phyloP scores from a whole-genome alignment of 2,113 vertebrate species.

The Rhizomys pruinosus region DNA sequence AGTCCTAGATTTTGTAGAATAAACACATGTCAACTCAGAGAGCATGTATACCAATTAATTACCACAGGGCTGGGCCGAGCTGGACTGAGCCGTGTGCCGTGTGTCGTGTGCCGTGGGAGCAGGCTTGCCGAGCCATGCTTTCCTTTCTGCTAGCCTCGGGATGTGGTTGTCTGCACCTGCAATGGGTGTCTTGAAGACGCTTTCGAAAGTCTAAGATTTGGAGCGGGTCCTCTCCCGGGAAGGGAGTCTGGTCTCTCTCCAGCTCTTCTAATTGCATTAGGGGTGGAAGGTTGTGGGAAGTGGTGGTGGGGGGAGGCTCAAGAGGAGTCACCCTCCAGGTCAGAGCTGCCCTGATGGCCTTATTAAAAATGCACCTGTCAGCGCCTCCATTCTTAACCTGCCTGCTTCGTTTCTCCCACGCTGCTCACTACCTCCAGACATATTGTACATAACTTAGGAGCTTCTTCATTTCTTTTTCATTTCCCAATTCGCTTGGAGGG shows the following conservation, averaged over 20 bases:
- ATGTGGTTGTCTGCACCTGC: background rate
- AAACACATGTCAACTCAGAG: background rate
- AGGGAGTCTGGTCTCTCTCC: background rate
- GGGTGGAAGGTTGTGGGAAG: no score
- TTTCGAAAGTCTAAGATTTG: background rate
- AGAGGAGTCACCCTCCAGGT: background rate
- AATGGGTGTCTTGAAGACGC: background rate
- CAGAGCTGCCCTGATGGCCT: background rate
- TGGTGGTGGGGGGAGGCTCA: fast-evolving
- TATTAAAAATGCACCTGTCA: fast-evolving
- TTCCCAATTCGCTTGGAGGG: background rate
- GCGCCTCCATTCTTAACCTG: fast-evolving
- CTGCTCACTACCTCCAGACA: background rate
- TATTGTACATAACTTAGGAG: fast-evolving
- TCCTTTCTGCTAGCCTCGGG: fast-evolving
- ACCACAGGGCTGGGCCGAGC: fast-evolving
- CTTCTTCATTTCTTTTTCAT: background rate
- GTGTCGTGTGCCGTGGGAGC: background rate
- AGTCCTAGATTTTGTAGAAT: constrained; percentile 2
- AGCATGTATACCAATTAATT: background rate
- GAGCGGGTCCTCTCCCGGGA: background rate
- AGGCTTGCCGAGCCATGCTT: fast-evolving
- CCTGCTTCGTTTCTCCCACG: background rate
- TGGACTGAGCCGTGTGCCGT: no score
- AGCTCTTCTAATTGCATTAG: background rate